These are phyloP conservation scores for Picus viridis DNA, from an alignment of 2,797 vertebrate genomes.

Conservation along the genomic window DNA sequence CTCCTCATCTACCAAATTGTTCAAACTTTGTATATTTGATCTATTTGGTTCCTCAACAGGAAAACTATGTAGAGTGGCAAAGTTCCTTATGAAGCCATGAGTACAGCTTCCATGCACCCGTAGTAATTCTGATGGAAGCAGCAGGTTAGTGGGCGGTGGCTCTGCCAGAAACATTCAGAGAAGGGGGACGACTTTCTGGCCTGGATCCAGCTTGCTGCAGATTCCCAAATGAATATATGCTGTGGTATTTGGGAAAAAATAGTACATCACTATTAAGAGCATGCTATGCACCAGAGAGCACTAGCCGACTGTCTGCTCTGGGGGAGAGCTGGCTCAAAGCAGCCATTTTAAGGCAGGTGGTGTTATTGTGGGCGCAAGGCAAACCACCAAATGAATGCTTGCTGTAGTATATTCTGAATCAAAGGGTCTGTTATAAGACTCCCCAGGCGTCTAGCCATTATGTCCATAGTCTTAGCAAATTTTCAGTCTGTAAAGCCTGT, in stretches of 20 bases:
- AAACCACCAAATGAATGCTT: conserved; percentile 31
- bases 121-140: background rate
- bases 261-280: background rate
- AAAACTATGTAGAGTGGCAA: rapidly evolving
- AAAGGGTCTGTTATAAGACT: conserved; percentile 28
- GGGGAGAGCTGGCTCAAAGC: conserved; percentile 20
- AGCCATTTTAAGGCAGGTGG: conserved; percentile 56
- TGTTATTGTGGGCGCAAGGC: conserved; percentile 44
- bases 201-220: background rate
- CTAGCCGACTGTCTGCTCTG: background rate
- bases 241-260: conserved; percentile 38
- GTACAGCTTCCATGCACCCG: background rate
- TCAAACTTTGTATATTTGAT: background rate
- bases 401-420: background rate
- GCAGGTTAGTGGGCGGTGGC: background rate
- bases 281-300: conserved; percentile 12
- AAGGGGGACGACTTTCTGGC: background rate
- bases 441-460: conserved; percentile 7
- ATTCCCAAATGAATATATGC: conserved; percentile 20
- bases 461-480: background rate
- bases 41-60: background rate
- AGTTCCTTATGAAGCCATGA: background rate
- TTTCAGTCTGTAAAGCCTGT: background rate
- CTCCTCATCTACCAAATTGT: background rate
- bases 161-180: background rate